These are phyloP conservation scores for Fulmarus glacialis DNA, from an alignment of 2,113 vertebrate species.

Conservation along the genomic window DNA sequence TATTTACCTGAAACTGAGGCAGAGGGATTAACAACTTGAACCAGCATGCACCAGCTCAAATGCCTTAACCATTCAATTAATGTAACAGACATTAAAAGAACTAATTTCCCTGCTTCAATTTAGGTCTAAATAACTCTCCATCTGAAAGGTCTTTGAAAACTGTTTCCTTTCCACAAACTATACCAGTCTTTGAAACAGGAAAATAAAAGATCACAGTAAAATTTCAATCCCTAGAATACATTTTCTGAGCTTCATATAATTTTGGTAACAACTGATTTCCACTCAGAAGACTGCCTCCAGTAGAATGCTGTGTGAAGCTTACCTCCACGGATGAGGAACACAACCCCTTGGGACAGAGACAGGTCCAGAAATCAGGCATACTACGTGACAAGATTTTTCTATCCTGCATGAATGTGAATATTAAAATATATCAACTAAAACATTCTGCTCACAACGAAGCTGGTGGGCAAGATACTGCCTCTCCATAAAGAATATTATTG, in stretches of 20 bases:
- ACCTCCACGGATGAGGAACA: accelerated
- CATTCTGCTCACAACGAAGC: neutral
- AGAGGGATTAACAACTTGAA: neutral
- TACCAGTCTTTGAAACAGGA: neutral
- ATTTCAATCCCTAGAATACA: neutral
- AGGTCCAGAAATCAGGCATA: neutral
- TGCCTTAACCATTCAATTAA: neutral
- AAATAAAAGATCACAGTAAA: neutral
- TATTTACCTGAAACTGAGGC: neutral
- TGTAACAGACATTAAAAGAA: neutral
- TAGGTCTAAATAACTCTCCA: neutral
- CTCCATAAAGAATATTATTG: neutral
- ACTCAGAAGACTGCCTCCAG: neutral
- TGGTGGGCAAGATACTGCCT: neutral
- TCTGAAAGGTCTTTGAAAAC: neutral
- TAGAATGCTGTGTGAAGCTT: neutral
- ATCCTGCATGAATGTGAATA: neutral
- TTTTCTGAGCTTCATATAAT: neutral
- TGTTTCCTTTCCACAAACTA: neutral
- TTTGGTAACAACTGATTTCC: neutral
- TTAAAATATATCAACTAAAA: neutral
- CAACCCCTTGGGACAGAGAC: neutral
- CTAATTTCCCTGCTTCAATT: neutral
- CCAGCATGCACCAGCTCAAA: neutral
- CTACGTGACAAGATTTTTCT: neutral